Base-by-base conservation (phyloP, 2,113 vertebrate genomes). In the Leptocoma aspasia region DNA sequence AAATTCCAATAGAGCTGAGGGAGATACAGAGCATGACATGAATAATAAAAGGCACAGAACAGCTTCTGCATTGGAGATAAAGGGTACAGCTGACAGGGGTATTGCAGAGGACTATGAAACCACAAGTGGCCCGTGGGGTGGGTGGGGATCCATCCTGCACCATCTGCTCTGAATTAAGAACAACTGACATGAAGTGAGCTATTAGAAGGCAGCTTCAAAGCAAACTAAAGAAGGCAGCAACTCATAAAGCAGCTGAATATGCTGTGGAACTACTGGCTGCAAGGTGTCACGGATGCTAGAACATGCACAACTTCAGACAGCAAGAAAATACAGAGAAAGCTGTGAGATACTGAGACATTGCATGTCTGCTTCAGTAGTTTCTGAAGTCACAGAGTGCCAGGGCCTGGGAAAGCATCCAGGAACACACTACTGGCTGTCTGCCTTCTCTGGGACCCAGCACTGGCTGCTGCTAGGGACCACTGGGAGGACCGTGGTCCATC, bases 301-400 rank as follows among this genome's bases (percentile, higher is more conserved):
- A 11, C 1, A 0, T 11, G 45, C n/a, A 19, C 23, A 45, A 7
- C 41, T 72, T 39, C 26, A 31, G 57, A 42, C 1, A 1, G 52
- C 6, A 31, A 23, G 26, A 33, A 66, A 57, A 56, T 3, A 35
- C 5, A 27, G 4, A 16, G 10, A 35, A 7, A n/a, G n/a, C 42
- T 47, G 8, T 19, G 7, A 31, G 30, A 42, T 4, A 26, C 1
- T 0, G 2, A 15, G 27, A 21, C 39, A 4, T 1, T 12, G 4
- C 33, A 10, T 0, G 7, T 7, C 33, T 20, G 1, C 49, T 8
- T 52, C 18, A 13, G 44, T 37, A 11, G 31, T 7, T 79, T 14
- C 44, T 28, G 56, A 35, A 47, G 73, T 19, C 66, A 24, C 35
- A 7, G 66, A 7, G 2, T 5, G 23, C 57, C 9, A 10, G 19